Conservation (phyloP, 2,888 invertebrate genomes). For the Eurytoma californica region DNA sequence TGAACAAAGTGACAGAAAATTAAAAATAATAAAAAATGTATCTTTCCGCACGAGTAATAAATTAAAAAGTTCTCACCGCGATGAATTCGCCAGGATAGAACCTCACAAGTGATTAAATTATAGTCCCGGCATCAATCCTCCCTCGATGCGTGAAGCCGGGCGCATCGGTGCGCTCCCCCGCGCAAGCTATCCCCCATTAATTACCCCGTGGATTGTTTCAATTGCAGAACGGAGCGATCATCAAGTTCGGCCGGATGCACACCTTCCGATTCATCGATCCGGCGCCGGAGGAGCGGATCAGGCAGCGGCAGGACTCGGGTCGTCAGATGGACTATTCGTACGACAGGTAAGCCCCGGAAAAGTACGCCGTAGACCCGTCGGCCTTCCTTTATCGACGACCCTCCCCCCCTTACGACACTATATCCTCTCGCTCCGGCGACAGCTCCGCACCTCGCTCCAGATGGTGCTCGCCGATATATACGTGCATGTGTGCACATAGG, state of each 20-base stretch:
- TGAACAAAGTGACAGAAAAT: too few species aligned
- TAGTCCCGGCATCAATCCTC: too few species aligned
- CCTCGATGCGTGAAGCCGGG: too few species aligned
- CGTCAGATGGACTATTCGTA: conserved; percentile 85
- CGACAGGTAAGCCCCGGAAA: conserved; percentile 81
- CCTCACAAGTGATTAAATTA: too few species aligned
- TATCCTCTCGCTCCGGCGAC: neutral
- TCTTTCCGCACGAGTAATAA: too few species aligned
- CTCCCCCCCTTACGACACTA: neutral
- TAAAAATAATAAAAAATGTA: too few species aligned
- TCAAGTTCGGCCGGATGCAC: conserved; percentile 91
- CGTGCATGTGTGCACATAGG: neutral
- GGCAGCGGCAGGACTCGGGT: conserved; percentile 85
- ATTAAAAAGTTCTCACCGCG: too few species aligned
- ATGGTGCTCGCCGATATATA: neutral
- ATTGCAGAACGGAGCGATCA: conserved; percentile 86
- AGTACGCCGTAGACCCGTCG: neutral
- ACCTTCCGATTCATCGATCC: conserved; percentile 92
- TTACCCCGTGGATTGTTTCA: conserved; percentile 39
- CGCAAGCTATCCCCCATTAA: conserved; percentile 1
- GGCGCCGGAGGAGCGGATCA: conserved; percentile 86
- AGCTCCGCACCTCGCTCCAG: neutral
- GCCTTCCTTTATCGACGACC: conserved; percentile 2
- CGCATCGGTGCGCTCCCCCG: neutral
- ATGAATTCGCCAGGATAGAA: too few species aligned